Base-by-base conservation (phyloP, 2,797 vertebrate genomes). In the Melanotaenia parkinsoni region DNA sequence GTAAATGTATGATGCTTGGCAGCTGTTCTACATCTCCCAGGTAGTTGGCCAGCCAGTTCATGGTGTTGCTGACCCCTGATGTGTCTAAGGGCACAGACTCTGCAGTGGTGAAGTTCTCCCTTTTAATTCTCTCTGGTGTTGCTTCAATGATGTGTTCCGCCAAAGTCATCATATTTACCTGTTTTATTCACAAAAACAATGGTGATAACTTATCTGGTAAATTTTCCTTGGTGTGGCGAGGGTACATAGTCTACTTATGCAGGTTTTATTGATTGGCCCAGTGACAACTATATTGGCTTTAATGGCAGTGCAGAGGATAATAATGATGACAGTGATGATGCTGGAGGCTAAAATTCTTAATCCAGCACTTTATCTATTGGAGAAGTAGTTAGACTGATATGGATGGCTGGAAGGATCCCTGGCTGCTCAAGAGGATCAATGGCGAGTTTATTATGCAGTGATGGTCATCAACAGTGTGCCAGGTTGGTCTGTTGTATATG, bases 1-100 rank as follows among this genome's bases (percentile, higher is more conserved):
- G 95, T 86, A 99, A 93, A 91, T 99, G 98, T 83, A 96, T 94
- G 86, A 98, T 95, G 76, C 93, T 96, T 0, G 98, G 97, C 88
- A 99, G 95, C 88, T 97, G 97, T 76, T 99, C 97, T 3, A 96
- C 96, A 30, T 99, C 98, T 66, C 97, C 98, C 64, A 99, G 95
- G 93, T 99, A 99, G 95, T 96, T 97, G 94, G 98, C 97, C 91
- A 99, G 95, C 98, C 98, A 99, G 96, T 96, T 99, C 97, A 99
- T 99, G 3, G 98, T 98, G 92, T 94, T 97, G 93, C 95, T 96
- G 80, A 98, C 94, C 70, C 96, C 91, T 72, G 96, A 93, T 20
- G 93, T 93, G 60, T 98, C 97, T 57, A 95, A 89, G 0, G 97
- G 91, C 64, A 88, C 83, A 0, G 97, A 89, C 77, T 98, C 97